These are phyloP conservation scores for Calidris pugnax DNA, from an alignment of 2,113 vertebrate genomes.

Conservation along the genomic window DNA sequence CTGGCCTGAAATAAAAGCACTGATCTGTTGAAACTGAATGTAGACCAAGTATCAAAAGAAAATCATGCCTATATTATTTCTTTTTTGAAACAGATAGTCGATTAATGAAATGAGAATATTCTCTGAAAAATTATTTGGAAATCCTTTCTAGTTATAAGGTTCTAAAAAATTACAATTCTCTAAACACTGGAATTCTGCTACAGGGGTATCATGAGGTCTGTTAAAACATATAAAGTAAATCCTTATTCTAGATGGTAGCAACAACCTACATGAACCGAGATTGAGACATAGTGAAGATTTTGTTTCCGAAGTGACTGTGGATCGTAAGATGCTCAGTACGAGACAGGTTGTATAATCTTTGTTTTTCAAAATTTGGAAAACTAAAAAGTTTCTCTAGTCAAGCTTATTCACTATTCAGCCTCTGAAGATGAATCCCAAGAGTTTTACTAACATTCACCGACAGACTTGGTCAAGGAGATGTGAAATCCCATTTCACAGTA, in stretches of 20 bases:
- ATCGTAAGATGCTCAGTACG: neutral
- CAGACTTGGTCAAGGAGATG: neutral
- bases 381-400: neutral
- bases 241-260: neutral
- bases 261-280: neutral
- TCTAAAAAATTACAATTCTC: neutral
- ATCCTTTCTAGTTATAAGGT: neutral
- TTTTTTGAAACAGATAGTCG: neutral
- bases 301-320: neutral
- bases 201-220: neutral
- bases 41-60: neutral
- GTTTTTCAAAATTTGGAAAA: neutral
- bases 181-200: neutral
- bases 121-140: neutral
- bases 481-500: slow-evolving; percentile 13
- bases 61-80: neutral
- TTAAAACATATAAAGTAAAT: neutral
- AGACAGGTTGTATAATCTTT: neutral
- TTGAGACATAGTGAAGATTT: neutral
- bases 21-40: neutral
- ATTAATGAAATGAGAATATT: neutral
- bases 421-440: neutral
- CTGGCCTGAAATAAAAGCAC: neutral
- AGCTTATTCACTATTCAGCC: neutral
- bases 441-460: neutral